phyloP scores from a whole-genome alignment of 2,888 invertebrate species.

The Eumacrocentrus americanus region DNA sequence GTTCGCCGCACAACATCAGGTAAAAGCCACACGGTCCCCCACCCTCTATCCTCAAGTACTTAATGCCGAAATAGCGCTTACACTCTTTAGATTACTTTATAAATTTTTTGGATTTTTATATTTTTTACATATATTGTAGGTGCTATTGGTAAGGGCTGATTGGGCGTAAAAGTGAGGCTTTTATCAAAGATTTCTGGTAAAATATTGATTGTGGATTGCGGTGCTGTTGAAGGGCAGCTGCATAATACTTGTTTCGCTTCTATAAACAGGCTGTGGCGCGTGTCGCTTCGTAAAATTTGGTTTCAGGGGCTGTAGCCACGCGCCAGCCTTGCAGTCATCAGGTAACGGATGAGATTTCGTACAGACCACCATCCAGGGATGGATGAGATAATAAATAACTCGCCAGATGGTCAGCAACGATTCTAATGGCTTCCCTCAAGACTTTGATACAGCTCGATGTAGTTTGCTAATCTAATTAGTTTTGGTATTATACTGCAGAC shows the following conservation, averaged over 20 bases:
- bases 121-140: neutral
- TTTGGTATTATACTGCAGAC: no score
- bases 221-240: constrained; percentile 9
- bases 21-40: constrained; percentile 37
- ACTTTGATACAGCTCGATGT: constrained; percentile 3
- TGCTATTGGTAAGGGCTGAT: neutral
- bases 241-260: no score
- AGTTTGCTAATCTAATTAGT: neutral
- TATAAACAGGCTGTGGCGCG: no score
- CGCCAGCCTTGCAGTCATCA: constrained; percentile 22
- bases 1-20: constrained; percentile 53
- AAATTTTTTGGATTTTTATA: neutral
- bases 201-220: neutral
- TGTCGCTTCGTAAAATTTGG: neutral
- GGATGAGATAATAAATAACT: constrained; percentile 25
- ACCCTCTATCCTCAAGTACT: neutral
- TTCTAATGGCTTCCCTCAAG: neutral
- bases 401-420: constrained; percentile 27
- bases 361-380: constrained; percentile 1
- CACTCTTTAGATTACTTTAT: neutral
- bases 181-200: neutral
- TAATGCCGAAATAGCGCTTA: neutral
- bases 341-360: constrained; percentile 2
- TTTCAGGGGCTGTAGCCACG: constrained; percentile 18
- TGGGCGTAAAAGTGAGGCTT: neutral